Base-by-base conservation (phyloP, 2,113 vertebrate species). In the Maccullochella peelii region DNA sequence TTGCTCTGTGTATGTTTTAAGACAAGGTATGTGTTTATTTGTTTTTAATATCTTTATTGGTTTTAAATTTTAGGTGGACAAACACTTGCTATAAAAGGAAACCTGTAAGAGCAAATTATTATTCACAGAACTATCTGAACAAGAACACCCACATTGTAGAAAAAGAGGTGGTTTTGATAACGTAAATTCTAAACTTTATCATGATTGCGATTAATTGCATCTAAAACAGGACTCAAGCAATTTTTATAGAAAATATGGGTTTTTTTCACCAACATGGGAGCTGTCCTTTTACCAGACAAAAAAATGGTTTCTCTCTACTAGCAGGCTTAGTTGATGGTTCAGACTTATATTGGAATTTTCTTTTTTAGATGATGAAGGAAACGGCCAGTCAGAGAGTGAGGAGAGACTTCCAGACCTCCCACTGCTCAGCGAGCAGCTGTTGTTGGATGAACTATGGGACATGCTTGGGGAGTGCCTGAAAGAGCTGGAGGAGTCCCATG, bases 391-490 rank as follows among this genome's bases (percentile, higher is more conserved):
- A 55, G 97, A 97, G 68, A 96, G 94, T 76, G 97, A 99, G 16
- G 97, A 99, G 82, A 95, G 96, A 69, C 93, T 97, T 9, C 97
- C 97, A 8, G 97, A 99, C 50, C 94, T 99, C 74, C 97, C 97
- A n/a, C 95, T 98, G 77, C 96, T 99, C 73, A 99, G 97, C 50
- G 97, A 98, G 85, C 97, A 99, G 93, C 95, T 99, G 50, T 91
- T 97, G 71, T 90, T 99, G 90, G 97, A 99, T 62, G 97, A 99
- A 85, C 91, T 99, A 1, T 99, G 97, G 97, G 97, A 98, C 92
- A 99, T 99, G 97, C 95, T 98, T 0, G 97, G 97, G 47, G 97
- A 98, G 92, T 98, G 97, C 86, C 93, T 99, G 79, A 98, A 98
- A 89, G 97, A 98, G 86, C 94, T 98, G 63, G 97, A 98, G 88